Percentiles rank a stretch among this genome's conserved stretches.
phyloP scores from a whole-genome alignment of 1,140 invertebrate species.

The Halictus rubicundus region DNA sequence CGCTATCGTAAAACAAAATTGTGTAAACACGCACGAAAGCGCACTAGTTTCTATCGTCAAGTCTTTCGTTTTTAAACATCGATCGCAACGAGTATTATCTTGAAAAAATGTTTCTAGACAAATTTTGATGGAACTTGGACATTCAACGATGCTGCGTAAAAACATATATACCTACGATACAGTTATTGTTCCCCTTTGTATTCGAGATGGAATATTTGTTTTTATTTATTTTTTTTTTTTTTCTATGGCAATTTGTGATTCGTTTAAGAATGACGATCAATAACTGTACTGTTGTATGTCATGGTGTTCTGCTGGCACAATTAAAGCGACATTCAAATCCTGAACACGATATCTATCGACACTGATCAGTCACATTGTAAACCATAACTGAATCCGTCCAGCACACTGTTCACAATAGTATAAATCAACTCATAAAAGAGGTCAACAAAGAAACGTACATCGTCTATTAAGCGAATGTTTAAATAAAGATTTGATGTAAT shows the following conservation, averaged over 20 bases:
- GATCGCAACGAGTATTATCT: constrained; percentile 2
- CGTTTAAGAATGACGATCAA: constrained; percentile 1
- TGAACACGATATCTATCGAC: constrained; percentile 30
- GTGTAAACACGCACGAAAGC: constrained; percentile 13
- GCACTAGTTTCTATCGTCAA: constrained; percentile 11
- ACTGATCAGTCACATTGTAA: constrained; percentile 22
- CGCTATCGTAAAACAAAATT: constrained; percentile 1
- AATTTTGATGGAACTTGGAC: background rate
- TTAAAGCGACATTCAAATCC: constrained; percentile 57
- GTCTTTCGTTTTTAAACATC: constrained; percentile 8
- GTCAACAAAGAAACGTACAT: constrained; percentile 15
- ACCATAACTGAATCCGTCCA: constrained; percentile 12
- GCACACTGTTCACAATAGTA: constrained; percentile 11
- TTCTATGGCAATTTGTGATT: background rate
- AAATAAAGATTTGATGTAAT: constrained; percentile 29
- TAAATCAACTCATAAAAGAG: constrained; percentile 20
- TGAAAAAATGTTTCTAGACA: background rate
- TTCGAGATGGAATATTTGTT: background rate
- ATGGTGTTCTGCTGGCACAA: constrained; percentile 21
- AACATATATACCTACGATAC: constrained; percentile 20
- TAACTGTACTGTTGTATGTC: constrained; percentile 25
- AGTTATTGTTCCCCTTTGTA: constrained; percentile 15
- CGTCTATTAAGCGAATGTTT: constrained; percentile 25
- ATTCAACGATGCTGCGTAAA: background rate
- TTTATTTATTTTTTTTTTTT: no score